Conservation (phyloP, 2,797 vertebrate species). For the Agapornis canus region DNA sequence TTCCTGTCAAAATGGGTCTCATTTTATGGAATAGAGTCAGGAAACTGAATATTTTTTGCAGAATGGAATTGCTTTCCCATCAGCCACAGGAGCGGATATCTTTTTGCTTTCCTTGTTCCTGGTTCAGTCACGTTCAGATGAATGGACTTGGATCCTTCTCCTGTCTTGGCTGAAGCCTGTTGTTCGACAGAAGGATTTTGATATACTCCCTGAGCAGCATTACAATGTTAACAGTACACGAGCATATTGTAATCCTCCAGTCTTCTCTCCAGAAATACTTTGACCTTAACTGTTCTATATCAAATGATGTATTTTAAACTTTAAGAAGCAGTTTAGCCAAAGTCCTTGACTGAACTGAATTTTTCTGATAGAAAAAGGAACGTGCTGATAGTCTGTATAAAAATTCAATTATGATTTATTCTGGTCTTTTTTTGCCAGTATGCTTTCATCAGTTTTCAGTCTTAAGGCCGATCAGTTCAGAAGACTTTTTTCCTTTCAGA, state of each 20-base stretch:
- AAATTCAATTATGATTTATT: conserved; percentile 24
- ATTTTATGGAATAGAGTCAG: background rate
- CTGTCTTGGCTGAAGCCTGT: background rate
- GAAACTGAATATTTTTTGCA: background rate
- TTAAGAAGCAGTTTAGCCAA: background rate
- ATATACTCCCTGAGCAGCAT: background rate
- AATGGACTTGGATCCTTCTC: background rate
- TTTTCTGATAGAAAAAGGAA: background rate
- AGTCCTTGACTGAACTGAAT: background rate
- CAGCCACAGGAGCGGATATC: background rate
- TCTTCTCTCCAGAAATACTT: background rate
- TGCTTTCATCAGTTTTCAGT: conserved; percentile 13
- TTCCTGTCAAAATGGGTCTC: background rate
- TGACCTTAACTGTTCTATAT: background rate
- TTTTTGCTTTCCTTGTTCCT: background rate
- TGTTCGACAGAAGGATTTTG: background rate
- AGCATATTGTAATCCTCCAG: background rate
- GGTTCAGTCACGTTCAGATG: background rate
- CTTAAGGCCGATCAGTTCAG: background rate
- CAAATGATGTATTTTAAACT: conserved; percentile 5
- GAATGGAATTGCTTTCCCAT: background rate
- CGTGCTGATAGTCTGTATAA: background rate
- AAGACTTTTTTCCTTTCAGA: background rate
- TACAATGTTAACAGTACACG: background rate
- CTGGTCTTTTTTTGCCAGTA: background rate